A percentile compares a stretch with the other conserved stretches of the same genome.
Evolutionary conservation across 2,113 vertebrate species (phyloP).

Genomic region (Acrocephalus arundinaceus): DNA sequence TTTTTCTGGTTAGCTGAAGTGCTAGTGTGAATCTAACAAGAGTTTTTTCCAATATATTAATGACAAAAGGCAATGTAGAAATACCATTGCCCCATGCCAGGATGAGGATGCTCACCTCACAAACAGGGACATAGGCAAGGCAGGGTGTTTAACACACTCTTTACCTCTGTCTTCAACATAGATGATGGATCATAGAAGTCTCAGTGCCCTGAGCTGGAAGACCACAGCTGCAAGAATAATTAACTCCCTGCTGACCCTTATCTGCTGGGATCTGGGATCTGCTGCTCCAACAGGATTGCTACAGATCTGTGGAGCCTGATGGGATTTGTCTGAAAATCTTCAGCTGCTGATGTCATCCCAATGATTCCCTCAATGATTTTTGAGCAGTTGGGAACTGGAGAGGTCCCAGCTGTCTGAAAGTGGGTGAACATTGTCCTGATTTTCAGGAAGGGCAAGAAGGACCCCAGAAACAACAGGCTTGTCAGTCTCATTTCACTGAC

Average conservation of each 20-base stretch:
- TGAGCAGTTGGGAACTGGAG: not conserved
- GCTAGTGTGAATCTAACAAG: not conserved
- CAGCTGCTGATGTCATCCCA: not conserved
- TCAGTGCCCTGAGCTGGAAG: not conserved
- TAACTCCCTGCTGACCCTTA: not conserved
- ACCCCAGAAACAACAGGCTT: not conserved
- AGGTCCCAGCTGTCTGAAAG: not conserved
- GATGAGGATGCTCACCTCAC: not conserved
- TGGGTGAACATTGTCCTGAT: not conserved
- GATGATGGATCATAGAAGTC: not conserved
- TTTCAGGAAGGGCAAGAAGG: not conserved
- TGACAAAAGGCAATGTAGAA: not conserved
- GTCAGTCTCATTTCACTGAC: not conserved
- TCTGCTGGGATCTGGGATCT: not conserved
- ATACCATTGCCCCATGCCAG: not conserved
- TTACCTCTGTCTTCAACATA: not conserved
- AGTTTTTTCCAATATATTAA: not conserved
- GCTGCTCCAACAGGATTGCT: not conserved
- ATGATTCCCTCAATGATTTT: not conserved
- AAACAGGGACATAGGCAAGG: not conserved
- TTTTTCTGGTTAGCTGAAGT: slow-evolving; percentile 21
- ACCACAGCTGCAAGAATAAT: not conserved
- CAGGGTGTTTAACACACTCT: not conserved
- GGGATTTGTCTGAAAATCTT: not conserved
- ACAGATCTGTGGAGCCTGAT: not conserved